Evolutionary conservation across 2,113 vertebrate genomes (phyloP).

Genomic region (Lanius ludovicianus): DNA sequence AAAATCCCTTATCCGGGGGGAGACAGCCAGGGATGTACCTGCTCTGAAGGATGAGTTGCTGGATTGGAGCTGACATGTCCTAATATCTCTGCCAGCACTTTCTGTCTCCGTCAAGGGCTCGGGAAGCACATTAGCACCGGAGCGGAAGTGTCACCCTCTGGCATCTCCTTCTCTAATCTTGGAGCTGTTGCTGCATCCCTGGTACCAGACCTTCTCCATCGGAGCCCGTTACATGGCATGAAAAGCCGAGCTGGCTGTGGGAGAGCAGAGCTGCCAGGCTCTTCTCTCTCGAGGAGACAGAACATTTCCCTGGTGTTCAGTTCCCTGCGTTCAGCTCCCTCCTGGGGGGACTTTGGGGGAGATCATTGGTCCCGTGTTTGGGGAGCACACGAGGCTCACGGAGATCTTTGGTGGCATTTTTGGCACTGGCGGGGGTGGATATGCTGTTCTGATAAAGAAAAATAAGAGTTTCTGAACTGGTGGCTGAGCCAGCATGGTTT

Average conservation of each 20-base stretch:
- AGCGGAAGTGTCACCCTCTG: slow-evolving; percentile 66
- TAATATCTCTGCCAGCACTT: slow-evolving; percentile 50
- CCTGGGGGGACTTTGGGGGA: not conserved
- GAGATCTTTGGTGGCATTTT: not conserved
- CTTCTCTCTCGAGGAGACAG: fast-evolving
- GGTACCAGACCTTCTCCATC: slow-evolving; percentile 33
- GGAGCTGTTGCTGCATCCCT: slow-evolving; percentile 1
- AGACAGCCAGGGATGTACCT: not conserved
- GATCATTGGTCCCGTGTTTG: fast-evolving
- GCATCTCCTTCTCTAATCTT: slow-evolving; percentile 44
- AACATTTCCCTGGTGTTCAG: fast-evolving
- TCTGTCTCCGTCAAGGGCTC: slow-evolving; percentile 1
- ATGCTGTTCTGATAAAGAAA: not conserved
- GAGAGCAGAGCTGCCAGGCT: not conserved
- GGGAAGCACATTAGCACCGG: slow-evolving; percentile 6
- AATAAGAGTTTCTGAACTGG: not conserved
- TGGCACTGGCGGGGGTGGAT: fast-evolving
- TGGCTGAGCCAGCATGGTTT: not conserved
- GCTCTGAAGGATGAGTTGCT: slow-evolving; percentile 55
- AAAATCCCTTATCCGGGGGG: fast-evolving
- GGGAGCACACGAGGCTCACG: not conserved
- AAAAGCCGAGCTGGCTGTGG: not conserved
- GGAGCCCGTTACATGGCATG: not conserved
- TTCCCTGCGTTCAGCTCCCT: not conserved
- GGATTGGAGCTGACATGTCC: slow-evolving; percentile 49